phyloP scores from a whole-genome alignment of 2,888 invertebrate species.

The Priocnemis perturbator region DNA sequence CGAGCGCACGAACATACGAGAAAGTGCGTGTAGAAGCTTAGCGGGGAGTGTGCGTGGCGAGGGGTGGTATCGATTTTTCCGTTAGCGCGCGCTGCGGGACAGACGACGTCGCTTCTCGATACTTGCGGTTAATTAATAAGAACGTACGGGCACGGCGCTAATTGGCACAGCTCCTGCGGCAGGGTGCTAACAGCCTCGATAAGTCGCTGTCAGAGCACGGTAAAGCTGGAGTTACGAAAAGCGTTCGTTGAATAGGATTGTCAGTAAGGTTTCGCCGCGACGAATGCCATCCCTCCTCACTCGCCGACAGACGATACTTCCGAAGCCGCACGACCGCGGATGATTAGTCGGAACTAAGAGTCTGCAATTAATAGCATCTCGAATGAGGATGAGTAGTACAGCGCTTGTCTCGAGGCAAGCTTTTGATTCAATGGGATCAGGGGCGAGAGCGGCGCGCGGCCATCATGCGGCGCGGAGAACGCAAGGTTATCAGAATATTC shows the following conservation, averaged over 20 bases:
- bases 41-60: neutral
- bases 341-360: slow-evolving; percentile 53
- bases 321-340: slow-evolving; percentile 49
- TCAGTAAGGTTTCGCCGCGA: no score
- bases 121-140: slow-evolving; percentile 47
- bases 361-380: slow-evolving; percentile 40
- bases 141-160: slow-evolving; percentile 35
- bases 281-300: neutral
- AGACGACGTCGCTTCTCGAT: neutral
- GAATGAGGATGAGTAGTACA: no score
- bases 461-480: no score
- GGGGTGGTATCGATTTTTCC: slow-evolving; percentile 35
- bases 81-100: slow-evolving; percentile 6
- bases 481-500: no score
- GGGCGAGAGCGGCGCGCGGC: no score
- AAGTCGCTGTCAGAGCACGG: slow-evolving; percentile 42
- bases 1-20: neutral
- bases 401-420: no score
- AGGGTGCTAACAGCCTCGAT: slow-evolving; percentile 48
- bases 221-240: neutral
- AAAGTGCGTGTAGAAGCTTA: neutral
- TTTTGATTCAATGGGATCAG: no score
- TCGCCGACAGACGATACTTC: slow-evolving; percentile 39
- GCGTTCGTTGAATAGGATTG: neutral
- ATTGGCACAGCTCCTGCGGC: slow-evolving; percentile 38